Base-by-base conservation (phyloP, 2,888 invertebrate genomes). In the Drosophila subsilvestris region DNA sequence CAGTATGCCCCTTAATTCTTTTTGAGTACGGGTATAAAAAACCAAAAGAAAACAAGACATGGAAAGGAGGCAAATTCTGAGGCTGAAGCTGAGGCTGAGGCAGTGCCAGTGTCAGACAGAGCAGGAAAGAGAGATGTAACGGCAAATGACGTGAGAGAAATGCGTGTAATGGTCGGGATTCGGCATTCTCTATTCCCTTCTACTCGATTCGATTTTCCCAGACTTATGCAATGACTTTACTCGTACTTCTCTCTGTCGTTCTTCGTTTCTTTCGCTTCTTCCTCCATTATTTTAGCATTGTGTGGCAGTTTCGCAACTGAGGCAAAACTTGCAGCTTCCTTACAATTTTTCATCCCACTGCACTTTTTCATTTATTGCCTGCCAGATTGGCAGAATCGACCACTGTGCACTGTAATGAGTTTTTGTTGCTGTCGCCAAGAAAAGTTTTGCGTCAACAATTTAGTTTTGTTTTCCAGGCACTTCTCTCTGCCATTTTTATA, bases 61-160 rank as follows among this genome's bases (percentile, higher is more conserved):
- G 20, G 32, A 25, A 27, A 49, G 37, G 25, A 27, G 42, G 14
- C 47, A 37, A n/a, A n/a, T n/a, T n/a, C n/a, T n/a, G 20, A 47
- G 25, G 10, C 8, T 6, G 20, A 37, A n/a, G 10, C 27, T 12
- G 27, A 14, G 17, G 4, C 17, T 3, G n/a, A 27, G 14, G 10
- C 49, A 5, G 2, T n/a, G 14, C 0, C 3, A 27, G 27, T 2
- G 27, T 2, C 27, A 27, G 25, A 9, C 45, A 45, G 7, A 10
- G 20, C 8, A 7, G 17, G 22, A 25, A 20, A 44, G 17, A 44
- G 59, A 42, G 68, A 48, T 76, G 80, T 80, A 79, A 57, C 62
- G 45, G 51, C 68, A 78, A 81, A 78, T 74, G 71, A 81, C 72
- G 78, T 70, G 71, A 63, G 58, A 49, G 67, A 74, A 81, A 78